Evolutionary conservation across 35 echinoderm and acorn worm genomes (phyloP).

Genomic region (Chiridota heheva): DNA sequence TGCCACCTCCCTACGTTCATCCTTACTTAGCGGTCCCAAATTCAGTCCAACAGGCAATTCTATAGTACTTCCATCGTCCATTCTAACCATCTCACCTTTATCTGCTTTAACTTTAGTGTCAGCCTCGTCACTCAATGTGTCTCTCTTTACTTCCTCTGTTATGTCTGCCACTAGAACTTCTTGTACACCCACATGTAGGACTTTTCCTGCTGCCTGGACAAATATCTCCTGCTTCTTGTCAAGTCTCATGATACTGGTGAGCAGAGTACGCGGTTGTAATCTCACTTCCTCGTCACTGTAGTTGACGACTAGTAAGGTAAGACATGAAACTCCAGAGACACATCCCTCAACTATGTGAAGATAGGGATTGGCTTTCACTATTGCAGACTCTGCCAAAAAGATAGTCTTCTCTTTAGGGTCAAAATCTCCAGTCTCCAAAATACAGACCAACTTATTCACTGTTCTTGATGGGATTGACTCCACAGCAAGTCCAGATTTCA

Average conservation of each 20-base stretch:
- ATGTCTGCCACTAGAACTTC: slow-evolving; percentile 3
- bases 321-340: not conserved
- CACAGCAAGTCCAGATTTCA: not conserved
- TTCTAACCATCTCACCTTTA: no score
- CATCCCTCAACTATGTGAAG: slow-evolving; percentile 16
- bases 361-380: not conserved
- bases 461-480: not conserved
- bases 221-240: not conserved
- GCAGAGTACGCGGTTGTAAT: not conserved
- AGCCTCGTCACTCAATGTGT: no score
- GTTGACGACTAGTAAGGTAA: slow-evolving; percentile 4
- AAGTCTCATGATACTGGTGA: not conserved
- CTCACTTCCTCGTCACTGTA: not conserved
- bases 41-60: no score
- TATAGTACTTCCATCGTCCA: no score
- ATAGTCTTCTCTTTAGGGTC: not conserved
- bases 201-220: not conserved
- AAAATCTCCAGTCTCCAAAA: not conserved
- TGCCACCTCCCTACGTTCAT: no score
- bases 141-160: not conserved
- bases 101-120: no score
- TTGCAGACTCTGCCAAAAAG: not conserved
- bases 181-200: not conserved
- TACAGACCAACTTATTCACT: not conserved
- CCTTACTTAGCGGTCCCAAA: no score